phyloP scores from a whole-genome alignment of 2,113 vertebrate genomes.

The Embiotoca jacksoni region DNA sequence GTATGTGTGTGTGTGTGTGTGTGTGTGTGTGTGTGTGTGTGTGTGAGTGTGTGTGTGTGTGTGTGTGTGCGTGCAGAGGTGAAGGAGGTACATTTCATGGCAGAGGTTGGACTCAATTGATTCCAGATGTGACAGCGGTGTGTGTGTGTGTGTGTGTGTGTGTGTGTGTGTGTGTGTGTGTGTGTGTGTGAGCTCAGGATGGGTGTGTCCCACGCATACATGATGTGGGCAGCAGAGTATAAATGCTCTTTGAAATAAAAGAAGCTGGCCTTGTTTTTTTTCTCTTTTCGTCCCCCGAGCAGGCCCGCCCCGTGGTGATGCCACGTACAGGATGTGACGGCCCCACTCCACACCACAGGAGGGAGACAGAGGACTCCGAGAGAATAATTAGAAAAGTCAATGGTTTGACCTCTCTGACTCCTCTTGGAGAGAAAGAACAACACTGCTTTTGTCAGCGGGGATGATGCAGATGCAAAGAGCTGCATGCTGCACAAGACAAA shows the following conservation, averaged over 20 bases:
- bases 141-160: constrained; percentile 47
- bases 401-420: neutral
- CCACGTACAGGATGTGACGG: constrained; percentile 51
- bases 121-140: constrained; percentile 74
- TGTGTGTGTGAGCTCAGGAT: constrained; percentile 8
- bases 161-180: constrained; percentile 26
- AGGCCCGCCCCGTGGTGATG: constrained; percentile 52
- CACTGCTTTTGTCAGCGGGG: neutral
- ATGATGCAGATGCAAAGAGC: constrained; percentile 26
- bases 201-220: constrained; percentile 65
- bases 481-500: neutral
- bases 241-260: constrained; percentile 66
- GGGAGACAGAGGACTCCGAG: constrained; percentile 56
- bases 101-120: constrained; percentile 62
- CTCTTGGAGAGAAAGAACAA: neutral
- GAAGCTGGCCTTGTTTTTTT: constrained; percentile 12
- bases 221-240: constrained; percentile 65
- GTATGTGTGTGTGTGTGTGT: constrained; percentile 12
- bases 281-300: constrained; percentile 13
- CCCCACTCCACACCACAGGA: constrained; percentile 58
- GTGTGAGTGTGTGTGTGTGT: neutral
- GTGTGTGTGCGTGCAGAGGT: constrained; percentile 45
- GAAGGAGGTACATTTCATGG: constrained; percentile 57
- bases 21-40: constrained; percentile 21
- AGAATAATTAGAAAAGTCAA: neutral